Evolutionary conservation across 2,797 vertebrate species (phyloP).

Genomic region (Odontamblyopus rebecca): DNA sequence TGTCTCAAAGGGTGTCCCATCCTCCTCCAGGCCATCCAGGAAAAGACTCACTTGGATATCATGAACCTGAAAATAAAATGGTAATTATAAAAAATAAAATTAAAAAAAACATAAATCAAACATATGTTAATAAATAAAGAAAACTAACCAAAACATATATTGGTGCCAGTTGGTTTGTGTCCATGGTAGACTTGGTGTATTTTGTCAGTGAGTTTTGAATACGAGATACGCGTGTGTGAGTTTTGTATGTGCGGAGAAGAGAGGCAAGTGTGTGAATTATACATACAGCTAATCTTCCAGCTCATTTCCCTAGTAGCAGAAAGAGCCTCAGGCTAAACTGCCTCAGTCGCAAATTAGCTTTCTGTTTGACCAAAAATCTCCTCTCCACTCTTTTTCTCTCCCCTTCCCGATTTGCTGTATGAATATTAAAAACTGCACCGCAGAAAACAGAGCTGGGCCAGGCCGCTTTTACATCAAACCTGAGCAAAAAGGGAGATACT

Average conservation of each 20-base stretch:
- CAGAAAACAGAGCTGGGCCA: conserved; percentile 59
- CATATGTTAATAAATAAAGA: conserved; percentile 6
- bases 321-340: conserved; percentile 73
- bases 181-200: conserved; percentile 31
- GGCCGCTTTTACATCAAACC: conserved; percentile 68
- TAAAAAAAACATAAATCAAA: not conserved
- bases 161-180: conserved; percentile 34
- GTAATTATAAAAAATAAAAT: too few relatives aligned
- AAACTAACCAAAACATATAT: conserved; percentile 33
- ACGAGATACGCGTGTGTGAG: conserved; percentile 26
- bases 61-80: conserved; percentile 79
- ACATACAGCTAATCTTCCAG: conserved; percentile 76
- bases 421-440: conserved; percentile 74
- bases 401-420: conserved; percentile 63
- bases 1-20: conserved; percentile 84
- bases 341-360: conserved; percentile 75
- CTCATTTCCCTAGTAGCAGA: conserved; percentile 74
- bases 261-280: conserved; percentile 66
- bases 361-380: conserved; percentile 77
- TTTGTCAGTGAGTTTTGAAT: conserved; percentile 34
- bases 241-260: conserved; percentile 10
- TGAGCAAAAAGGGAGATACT: conserved; percentile 54
- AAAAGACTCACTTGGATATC: conserved; percentile 85
- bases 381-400: conserved; percentile 56
- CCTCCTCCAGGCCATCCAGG: conserved; percentile 88